A percentile compares a stretch with the other conserved stretches of the same genome.
Evolutionary conservation across 2,113 vertebrate genomes (phyloP).

Genomic region (Damaliscus lunatus): DNA sequence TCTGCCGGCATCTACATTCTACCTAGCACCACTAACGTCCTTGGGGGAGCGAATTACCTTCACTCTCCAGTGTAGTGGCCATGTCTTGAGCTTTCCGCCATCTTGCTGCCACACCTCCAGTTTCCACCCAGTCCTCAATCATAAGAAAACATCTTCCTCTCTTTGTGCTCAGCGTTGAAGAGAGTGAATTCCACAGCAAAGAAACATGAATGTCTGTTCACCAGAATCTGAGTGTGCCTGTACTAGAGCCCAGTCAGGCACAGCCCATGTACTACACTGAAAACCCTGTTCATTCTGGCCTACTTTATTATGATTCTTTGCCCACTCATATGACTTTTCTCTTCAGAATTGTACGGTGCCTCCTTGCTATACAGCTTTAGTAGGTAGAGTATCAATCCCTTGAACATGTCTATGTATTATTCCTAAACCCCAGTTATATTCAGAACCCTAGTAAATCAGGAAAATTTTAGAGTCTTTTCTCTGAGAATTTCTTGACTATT

Average conservation of each 20-base stretch:
- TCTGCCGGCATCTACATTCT: background rate
- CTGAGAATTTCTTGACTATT: background rate
- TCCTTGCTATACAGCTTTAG: background rate
- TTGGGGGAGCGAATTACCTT: background rate
- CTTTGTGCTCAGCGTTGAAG: background rate
- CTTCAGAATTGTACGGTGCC: background rate
- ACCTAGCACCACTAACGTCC: background rate
- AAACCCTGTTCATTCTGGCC: background rate
- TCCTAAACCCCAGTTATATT: background rate
- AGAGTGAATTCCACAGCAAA: background rate
- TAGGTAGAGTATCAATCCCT: background rate
- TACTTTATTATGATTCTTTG: background rate
- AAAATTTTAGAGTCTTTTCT: background rate
- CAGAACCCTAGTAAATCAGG: background rate
- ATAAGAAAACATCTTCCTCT: background rate
- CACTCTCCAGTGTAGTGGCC: background rate
- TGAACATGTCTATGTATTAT: background rate
- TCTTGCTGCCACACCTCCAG: background rate
- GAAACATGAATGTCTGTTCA: background rate
- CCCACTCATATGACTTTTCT: background rate
- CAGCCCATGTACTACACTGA: background rate
- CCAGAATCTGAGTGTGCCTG: background rate
- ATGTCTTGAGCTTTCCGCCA: background rate
- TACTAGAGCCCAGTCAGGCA: fast-evolving
- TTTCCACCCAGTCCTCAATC: background rate